These are phyloP conservation scores for Molossus alvarezi DNA, from an alignment of 2,797 vertebrate species.

Conservation along the genomic window DNA sequence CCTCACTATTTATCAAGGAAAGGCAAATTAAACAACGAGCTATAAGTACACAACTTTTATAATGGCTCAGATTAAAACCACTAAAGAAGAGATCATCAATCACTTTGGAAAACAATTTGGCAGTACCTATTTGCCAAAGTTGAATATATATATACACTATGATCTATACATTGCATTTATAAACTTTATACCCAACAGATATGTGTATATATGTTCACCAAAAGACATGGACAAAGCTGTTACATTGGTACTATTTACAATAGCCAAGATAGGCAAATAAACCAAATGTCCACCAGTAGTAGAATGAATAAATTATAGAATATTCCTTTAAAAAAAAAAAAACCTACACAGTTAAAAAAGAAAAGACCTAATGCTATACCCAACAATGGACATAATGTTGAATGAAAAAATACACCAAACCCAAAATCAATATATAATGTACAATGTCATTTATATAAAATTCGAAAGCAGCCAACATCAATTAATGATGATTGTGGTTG, in stretches of 20 bases:
- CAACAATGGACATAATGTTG: background rate
- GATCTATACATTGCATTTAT: background rate
- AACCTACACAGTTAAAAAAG: background rate
- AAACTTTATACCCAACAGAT: background rate
- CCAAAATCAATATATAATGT: background rate
- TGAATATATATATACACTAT: background rate
- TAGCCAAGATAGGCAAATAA: too few species aligned
- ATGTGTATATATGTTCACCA: background rate
- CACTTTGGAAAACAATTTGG: background rate
- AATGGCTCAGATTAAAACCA: background rate
- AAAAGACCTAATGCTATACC: background rate
- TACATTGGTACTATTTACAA: background rate
- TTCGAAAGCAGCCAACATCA: background rate
- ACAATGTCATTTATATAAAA: too few species aligned
- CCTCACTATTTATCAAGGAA: conserved; percentile 16
- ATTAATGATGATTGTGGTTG: background rate
- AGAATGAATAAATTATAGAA: background rate
- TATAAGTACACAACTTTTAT: background rate
- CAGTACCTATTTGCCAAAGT: background rate
- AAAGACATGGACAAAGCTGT: background rate
- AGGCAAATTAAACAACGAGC: background rate
- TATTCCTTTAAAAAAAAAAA: background rate
- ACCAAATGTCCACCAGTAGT: too few species aligned
- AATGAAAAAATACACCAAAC: background rate
- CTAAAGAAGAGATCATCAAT: background rate